Percentiles rank a stretch among this genome's conserved stretches.
These are phyloP conservation scores for Gorsachius magnificus DNA, from an alignment of 2,797 vertebrate genomes.

Conservation along the genomic window DNA sequence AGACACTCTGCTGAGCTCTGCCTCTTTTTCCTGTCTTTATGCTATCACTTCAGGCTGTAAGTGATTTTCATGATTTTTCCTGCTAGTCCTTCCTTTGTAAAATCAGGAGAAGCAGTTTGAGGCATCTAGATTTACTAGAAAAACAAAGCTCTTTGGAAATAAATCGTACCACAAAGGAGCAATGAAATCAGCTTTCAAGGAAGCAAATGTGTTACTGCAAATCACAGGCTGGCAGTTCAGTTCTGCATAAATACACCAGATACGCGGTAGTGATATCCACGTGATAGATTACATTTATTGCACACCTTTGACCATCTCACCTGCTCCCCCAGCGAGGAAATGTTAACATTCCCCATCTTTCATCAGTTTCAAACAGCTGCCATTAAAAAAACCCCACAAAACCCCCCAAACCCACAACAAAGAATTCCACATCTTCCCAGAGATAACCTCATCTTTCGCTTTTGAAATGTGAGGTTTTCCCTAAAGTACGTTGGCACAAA, in stretches of 20 bases:
- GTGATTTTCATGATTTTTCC: neutral
- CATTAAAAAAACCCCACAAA: neutral
- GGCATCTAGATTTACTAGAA: neutral
- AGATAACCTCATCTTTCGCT: constrained; percentile 50
- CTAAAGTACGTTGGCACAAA: neutral
- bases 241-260: constrained; percentile 24
- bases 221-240: neutral
- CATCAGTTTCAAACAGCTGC: constrained; percentile 42
- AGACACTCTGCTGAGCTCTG: neutral
- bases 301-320: constrained; percentile 21
- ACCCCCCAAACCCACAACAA: neutral
- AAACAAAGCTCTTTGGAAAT: neutral
- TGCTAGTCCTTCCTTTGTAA: neutral
- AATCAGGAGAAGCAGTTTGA: neutral
- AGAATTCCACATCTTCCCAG: constrained; percentile 28
- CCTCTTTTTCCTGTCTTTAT: neutral
- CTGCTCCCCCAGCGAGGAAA: constrained; percentile 19
- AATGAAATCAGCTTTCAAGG: constrained; percentile 28
- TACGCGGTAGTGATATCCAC: neutral
- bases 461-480: constrained; percentile 25
- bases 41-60: neutral
- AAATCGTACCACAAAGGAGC: neutral
- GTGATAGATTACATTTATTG: constrained; percentile 40
- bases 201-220: constrained; percentile 19
- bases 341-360: constrained; percentile 40